Percentiles rank a stretch among this genome's conserved stretches.
phyloP scores from a whole-genome alignment of 2,113 vertebrate species.

The Solea solea region DNA sequence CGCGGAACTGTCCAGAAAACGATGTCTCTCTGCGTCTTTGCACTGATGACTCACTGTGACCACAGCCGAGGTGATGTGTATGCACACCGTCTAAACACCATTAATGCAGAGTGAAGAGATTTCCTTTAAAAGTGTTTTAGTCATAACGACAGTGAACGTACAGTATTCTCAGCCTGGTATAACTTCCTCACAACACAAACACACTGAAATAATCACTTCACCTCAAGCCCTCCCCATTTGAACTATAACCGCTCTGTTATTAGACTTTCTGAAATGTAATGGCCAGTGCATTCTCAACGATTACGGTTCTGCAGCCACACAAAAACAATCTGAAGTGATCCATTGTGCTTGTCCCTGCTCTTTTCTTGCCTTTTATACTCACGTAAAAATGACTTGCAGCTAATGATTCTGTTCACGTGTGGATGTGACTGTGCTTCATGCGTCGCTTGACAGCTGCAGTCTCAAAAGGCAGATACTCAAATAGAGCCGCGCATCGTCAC shows the following conservation, averaged over 20 bases:
- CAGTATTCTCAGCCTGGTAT: no score
- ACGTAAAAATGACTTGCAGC: conserved; percentile 3
- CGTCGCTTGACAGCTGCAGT: conserved; percentile 1
- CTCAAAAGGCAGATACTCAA: conserved; percentile 5
- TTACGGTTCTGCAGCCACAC: not conserved
- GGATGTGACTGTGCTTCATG: not conserved
- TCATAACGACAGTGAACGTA: no score
- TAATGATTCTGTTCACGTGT: not conserved
- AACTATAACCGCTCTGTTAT: no score
- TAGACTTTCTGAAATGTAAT: not conserved
- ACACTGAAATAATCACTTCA: no score
- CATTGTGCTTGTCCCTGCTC: not conserved
- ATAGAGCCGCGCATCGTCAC: conserved; percentile 8
- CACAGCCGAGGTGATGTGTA: not conserved
- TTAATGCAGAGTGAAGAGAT: no score
- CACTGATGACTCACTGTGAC: not conserved
- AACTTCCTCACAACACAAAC: no score
- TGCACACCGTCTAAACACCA: no score
- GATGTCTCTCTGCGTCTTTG: not conserved
- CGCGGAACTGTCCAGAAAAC: not conserved
- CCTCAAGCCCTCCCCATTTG: no score
- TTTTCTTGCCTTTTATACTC: not conserved
- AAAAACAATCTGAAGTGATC: not conserved
- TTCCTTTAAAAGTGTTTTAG: no score
- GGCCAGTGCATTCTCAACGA: not conserved